These are phyloP conservation scores for Parotia lawesii DNA, from an alignment of 2,113 vertebrate genomes.

Conservation along the genomic window DNA sequence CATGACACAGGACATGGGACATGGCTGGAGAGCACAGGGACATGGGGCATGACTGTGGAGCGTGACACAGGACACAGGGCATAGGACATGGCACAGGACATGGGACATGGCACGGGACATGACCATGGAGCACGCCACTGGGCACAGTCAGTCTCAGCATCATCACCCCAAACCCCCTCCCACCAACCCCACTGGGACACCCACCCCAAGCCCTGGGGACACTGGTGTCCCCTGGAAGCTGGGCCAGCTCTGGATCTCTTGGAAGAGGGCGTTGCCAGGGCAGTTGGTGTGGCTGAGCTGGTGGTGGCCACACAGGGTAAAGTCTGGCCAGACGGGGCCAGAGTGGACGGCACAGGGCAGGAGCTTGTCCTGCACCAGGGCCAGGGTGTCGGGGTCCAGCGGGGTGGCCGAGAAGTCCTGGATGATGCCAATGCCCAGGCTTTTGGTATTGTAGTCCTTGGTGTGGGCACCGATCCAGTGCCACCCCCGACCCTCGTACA, in stretches of 20 bases:
- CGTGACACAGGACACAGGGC: not conserved
- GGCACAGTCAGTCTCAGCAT: not conserved
- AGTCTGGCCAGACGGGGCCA: not conserved
- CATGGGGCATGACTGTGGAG: not conserved
- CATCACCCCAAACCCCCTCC: not conserved
- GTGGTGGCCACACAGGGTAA: slow-evolving; percentile 78
- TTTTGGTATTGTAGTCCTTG: slow-evolving; percentile 74
- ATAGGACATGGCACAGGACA: not conserved
- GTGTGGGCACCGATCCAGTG: slow-evolving; percentile 82
- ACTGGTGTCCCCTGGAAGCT: slow-evolving; percentile 59
- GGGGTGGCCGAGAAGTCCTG: slow-evolving; percentile 74
- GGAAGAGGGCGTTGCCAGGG: slow-evolving; percentile 79
- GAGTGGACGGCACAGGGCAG: slow-evolving; percentile 68
- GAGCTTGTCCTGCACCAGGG: slow-evolving; percentile 73
- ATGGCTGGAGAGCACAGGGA: not conserved
- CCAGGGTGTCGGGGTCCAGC: slow-evolving; percentile 64
- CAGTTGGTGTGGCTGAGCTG: slow-evolving; percentile 78
- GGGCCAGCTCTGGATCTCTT: slow-evolving; percentile 76
- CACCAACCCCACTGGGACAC: not conserved
- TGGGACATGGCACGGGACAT: not conserved
- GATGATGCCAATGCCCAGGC: slow-evolving; percentile 81
- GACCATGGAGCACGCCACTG: not conserved
- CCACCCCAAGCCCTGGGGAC: not conserved
- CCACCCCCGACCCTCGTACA: slow-evolving; percentile 88
- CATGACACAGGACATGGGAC: not conserved